Evolutionary conservation across 2,888 invertebrate genomes (phyloP), one percentile per base, ranked within the genome.

Genomic region (Neocrepidodera transversa): DNA sequence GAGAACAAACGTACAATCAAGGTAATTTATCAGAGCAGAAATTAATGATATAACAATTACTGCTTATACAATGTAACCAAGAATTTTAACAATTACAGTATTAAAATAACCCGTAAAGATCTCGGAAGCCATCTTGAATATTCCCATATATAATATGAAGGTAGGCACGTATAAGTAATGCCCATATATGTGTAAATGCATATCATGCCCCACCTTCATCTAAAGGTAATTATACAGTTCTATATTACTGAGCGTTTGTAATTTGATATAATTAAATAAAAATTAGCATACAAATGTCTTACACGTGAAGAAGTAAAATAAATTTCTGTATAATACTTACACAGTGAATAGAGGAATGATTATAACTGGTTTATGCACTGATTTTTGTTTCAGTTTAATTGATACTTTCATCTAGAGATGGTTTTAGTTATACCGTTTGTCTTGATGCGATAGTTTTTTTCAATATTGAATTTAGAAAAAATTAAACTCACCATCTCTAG

Each of bases 201-300:
- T 60, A 60, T 53, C 18, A 47, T 51, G 56, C 60, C 60, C 60
- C 60, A 51, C 60, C 60, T 56, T 52, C 35, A 6, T 13, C 14
- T 26, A 26, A 28, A 13, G 40, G 38, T 60, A 60, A 60, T 60
- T 52, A 60, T 56, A 56, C 54, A 54, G 23, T 45, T 45, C 30
- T 43, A 28, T 23, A 52, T 51, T 51, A 55, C 55, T 60, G 35
- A 55, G 38, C 32, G 43, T 55, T 56, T 51, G 55, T 51, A 60
- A 60, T 60, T 60, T 47, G 54, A 62, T 57, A 58, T 57, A 49
- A 53, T 62, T 58, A 58, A 42, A 58, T 51, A 54, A 54, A 54
- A 62, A 54, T 62, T 62, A 30, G 30, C 58, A 62, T 62, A 58
- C 40, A 58, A 54, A 54, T 58, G 50, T 38, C 42, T 26, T 51